These are phyloP conservation scores for Hystrix cristata DNA, from an alignment of 2,113 vertebrate genomes.

Conservation along the genomic window DNA sequence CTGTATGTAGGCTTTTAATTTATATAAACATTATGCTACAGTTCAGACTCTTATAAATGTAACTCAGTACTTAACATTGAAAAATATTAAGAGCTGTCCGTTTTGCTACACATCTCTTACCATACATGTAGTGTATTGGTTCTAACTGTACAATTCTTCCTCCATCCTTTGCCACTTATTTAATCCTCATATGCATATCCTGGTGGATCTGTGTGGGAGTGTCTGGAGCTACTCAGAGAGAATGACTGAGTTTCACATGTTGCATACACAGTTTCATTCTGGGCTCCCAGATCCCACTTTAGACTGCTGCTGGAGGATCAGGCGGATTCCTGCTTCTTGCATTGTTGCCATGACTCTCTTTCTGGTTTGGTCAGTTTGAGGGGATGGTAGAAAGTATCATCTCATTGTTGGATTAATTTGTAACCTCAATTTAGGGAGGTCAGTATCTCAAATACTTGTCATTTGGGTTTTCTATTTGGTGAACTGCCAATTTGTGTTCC, in stretches of 20 bases:
- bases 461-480: not conserved
- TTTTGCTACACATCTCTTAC: not conserved
- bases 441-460: not conserved
- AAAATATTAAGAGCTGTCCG: not conserved
- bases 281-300: not conserved
- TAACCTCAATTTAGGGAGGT: not conserved
- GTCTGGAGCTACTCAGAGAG: not conserved
- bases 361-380: not conserved
- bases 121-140: not conserved
- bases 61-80: not conserved
- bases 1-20: not conserved
- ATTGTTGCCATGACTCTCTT: not conserved
- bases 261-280: not conserved
- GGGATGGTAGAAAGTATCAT: not conserved
- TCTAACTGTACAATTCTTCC: not conserved
- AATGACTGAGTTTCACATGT: not conserved
- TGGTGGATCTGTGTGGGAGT: not conserved
- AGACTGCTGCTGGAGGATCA: no score
- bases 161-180: not conserved
- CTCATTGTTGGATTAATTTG: not conserved
- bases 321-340: not conserved
- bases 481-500: not conserved
- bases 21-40: not conserved
- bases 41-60: not conserved
- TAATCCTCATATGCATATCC: not conserved